Evolutionary conservation across 1,140 invertebrate species (phyloP), one percentile per base, ranked within the genome.

Genomic region (Zaprionus tsacasi): DNA sequence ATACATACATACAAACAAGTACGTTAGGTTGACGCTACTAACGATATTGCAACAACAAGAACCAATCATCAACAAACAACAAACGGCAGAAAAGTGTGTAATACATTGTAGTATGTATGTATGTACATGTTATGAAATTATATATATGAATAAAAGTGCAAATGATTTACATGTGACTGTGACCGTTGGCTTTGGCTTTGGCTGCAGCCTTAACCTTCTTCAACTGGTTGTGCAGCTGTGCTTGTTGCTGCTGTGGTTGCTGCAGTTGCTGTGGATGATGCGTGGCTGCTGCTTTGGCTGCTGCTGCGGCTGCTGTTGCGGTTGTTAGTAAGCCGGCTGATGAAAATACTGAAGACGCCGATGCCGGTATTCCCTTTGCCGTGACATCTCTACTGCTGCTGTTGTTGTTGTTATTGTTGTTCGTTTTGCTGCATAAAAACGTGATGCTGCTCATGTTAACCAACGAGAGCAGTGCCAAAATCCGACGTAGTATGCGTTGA

Each of bases 381-480:
- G 61, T 43, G 36, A 58, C 75, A 76, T 86, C 82, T 25, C 50
- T 59, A n/a, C 33, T 64, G 59, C 38, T 69, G 48, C 27, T 59
- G 21, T 59, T 57, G 15, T 54, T 59, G 35, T 78, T 85, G 35
- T 67, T 79, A 48, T 78, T 87, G 56, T 70, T 72, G 59, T 48
- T 78, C 45, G 75, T 48, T 69, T 88, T 88, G 71, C 85, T 89
- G 85, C 85, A 88, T 67, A 89, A 88, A 88, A 88, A 89, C 85
- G 85, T 88, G 81, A 88, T 89, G 75, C 85, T 88, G 85, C 81
- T 88, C 85, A 88, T 88, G 61, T 68, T 72, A 63, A 48, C 64
- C 52, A 67, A 66, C 52, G 61, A 69, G 57, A 69, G 57, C 35
- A 48, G 52, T 48, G 52, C 54, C 38, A 66, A 57, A 69, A 75